Evolutionary conservation across 37 sponge, comb jelly and placozoan species (phyloP), one percentile per base, ranked within the genome.

Genomic region (Eunapius fragilis): DNA sequence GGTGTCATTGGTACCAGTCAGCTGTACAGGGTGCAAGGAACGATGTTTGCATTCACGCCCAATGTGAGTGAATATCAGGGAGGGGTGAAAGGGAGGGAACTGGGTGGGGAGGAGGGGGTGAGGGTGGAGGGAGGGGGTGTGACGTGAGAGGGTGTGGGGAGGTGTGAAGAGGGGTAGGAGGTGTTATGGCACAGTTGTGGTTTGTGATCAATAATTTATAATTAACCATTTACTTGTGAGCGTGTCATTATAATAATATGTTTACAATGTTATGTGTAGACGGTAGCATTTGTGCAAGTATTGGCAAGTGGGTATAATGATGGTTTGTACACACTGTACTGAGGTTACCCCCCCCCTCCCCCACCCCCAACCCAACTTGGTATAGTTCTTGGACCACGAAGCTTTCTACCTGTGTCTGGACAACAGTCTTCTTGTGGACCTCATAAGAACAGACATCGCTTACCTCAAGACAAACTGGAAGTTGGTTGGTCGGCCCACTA

Each of bases 331-430:
- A 12, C 2, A 17, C 19, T 58, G 17, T 58, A 9, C 4, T 11
- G 7, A 45, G 4, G 47, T 45, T 9, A 45, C 9, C 9, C 4
- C 9, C 47, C 9, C 47, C 47, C 47, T 45, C 7, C 7, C 9
- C 7, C 7, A 11, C 7, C 47, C 9, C 47, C 9, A 9, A 11
- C 47, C 47, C 14, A 13, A 58, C 58, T 58, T 58, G 58, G 1
- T 67, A 26, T 75, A 96, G 97, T 94, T 94, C 80, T 25, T 96
- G 31, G 97, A 96, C 75, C 95, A 96, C 25, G 95, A 94, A 72
- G 70, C 94, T 26, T 96, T 94, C 82, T 96, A 96, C 76, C 69
- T 96, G n/a, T 96, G 80, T 25, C 82, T 91, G 77, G 97, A 96
- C 79, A 82, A 87, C 71, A 69, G 84, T 4, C 82, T 96, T 31